Percentiles rank a stretch among this genome's conserved stretches.
Conservation (phyloP, 1,140 invertebrate genomes). For the Diploscapter pachys region DNA sequence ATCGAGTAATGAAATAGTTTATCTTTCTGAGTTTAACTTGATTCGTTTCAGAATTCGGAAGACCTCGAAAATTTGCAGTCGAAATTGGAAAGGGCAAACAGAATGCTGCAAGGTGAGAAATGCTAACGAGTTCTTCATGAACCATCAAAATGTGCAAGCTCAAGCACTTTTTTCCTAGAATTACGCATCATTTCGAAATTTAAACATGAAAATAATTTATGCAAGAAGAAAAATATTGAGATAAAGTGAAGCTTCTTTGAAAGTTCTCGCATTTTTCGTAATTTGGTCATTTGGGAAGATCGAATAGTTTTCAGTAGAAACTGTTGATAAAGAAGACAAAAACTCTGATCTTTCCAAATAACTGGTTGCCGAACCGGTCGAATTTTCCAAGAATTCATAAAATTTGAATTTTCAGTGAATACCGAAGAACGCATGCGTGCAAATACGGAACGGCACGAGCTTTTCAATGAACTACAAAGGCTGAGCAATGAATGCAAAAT, state of each 20-base stretch:
- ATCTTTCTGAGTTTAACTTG: too few relatives aligned
- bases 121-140: background rate
- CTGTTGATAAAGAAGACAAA: background rate
- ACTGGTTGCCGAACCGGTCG: too few relatives aligned
- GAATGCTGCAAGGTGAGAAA: slow-evolving; percentile 11
- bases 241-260: too few relatives aligned
- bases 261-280: too few relatives aligned
- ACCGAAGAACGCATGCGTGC: slow-evolving; percentile 15
- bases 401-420: slow-evolving; percentile 3
- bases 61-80: slow-evolving; percentile 19
- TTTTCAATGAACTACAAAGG: slow-evolving; percentile 10
- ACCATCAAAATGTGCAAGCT: background rate
- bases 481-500: slow-evolving; percentile 16
- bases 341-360: background rate
- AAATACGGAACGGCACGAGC: background rate
- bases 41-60: slow-evolving; percentile 16
- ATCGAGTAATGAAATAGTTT: too few relatives aligned
- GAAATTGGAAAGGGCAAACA: slow-evolving; percentile 20
- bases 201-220: background rate
- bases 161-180: background rate
- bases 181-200: background rate
- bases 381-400: too few relatives aligned
- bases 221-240: too few relatives aligned
- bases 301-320: background rate
- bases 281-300: too few relatives aligned